These are phyloP conservation scores for Hypanus sabinus DNA, from an alignment of 2,113 vertebrate genomes.

Conservation along the genomic window DNA sequence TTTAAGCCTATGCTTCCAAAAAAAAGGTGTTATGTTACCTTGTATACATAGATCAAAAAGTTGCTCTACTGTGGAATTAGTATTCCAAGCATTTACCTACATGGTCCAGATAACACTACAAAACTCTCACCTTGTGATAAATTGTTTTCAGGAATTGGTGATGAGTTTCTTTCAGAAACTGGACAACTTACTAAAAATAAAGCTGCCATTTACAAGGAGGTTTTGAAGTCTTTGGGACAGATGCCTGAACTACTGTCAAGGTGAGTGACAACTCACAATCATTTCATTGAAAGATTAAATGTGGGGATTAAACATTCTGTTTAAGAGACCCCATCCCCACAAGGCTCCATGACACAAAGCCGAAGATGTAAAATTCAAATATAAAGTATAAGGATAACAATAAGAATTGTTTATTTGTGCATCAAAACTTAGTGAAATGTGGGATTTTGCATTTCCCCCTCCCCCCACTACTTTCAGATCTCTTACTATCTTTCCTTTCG, in stretches of 20 bases:
- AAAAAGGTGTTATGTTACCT: no score
- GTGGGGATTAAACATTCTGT: neutral
- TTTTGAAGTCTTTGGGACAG: neutral
- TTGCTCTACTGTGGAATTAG: neutral
- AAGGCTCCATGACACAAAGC: neutral
- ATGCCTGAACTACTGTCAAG: neutral
- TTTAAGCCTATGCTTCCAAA: neutral
- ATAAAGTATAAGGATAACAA: neutral
- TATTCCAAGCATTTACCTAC: neutral
- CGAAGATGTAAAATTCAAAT: neutral
- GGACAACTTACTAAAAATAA: neutral
- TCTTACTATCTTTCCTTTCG: no score
- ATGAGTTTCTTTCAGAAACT: neutral
- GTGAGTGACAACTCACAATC: neutral
- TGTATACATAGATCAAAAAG: neutral
- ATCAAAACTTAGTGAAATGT: no score
- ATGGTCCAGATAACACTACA: neutral
- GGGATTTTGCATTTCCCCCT: no score
- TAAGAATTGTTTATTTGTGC: neutral
- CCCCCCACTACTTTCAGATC: no score
- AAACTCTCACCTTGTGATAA: neutral
- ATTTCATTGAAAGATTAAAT: neutral
- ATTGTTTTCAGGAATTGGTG: conserved; percentile 3
- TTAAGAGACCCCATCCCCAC: neutral
- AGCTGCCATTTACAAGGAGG: no score